phyloP scores from a whole-genome alignment of 2,797 vertebrate species.

The Gastrophryne carolinensis region DNA sequence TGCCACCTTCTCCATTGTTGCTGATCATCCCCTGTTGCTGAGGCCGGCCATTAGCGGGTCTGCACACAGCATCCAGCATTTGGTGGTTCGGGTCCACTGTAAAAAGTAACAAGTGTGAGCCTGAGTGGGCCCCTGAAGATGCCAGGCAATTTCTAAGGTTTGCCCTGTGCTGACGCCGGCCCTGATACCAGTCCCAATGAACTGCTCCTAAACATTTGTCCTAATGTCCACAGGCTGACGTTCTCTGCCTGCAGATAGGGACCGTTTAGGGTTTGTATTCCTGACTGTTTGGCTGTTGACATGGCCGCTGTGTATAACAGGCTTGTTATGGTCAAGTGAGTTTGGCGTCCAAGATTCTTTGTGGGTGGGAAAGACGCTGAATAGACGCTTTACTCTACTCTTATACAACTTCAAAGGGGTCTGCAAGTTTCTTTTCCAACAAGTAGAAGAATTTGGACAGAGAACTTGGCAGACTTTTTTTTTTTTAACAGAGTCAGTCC shows the following conservation, averaged over 20 bases:
- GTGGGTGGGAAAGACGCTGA: constrained; percentile 35
- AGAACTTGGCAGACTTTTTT: constrained; percentile 39
- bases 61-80: too few relatives aligned
- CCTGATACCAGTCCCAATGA: too few relatives aligned
- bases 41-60: too few relatives aligned
- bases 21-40: too few relatives aligned
- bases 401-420: constrained; percentile 22
- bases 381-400: constrained; percentile 36
- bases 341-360: constrained; percentile 20
- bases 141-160: too few relatives aligned
- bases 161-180: too few relatives aligned
- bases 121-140: too few relatives aligned
- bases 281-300: constrained; percentile 8
- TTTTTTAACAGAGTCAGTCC: neutral
- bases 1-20: too few relatives aligned
- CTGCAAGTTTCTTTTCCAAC: constrained; percentile 18
- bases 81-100: too few relatives aligned
- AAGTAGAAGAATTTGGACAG: constrained; percentile 18
- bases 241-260: neutral
- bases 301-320: neutral
- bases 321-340: neutral
- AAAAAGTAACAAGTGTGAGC: too few relatives aligned
- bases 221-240: neutral
- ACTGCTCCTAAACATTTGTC: neutral
- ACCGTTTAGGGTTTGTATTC: neutral